Evolutionary conservation across 2,888 invertebrate genomes (phyloP), one percentile per base, ranked within the genome.

Genomic region (Anthrax anthrax): DNA sequence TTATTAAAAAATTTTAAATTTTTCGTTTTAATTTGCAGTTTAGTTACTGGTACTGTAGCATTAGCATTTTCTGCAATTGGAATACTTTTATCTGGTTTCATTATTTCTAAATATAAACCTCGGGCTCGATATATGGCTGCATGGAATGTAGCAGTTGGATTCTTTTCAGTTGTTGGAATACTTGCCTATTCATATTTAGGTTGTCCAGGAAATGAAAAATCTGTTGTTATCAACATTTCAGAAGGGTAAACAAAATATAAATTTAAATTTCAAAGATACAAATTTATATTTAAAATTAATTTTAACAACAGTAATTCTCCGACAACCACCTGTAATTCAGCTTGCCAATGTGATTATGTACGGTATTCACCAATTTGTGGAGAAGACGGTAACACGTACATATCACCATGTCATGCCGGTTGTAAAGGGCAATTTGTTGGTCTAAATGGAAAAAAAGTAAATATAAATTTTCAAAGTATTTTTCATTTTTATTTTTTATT

Each of bases 371-470:
- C 84, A 0, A 80, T 85, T 0, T 84, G 84, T 58, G 76, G 78
- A 5, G 72, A 75, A 51, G 75, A 76, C 50, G 74, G 75, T 1
- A 72, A 75, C 53, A 80, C 80, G 3, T 86, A 77, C 59, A 85
- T 84, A 55, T 84, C 84, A 0, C 80, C 86, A 6, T 87, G 87
- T 59, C 83, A 84, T 60, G 86, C 86, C 18, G 86, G 87, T 6
- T 86, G 85, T 59, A 72, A 65, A 43, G 63, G 64, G 19, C 64
- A 70, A 51, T 59, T 65, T 37, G 58, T 60, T 10, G 58, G 59
- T 0, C 19, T 56, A 4, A 70, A 71, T 52, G 72, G 72, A 34
- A 63, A 64, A 27, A 72, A 71, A 64, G 69, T 74, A 39, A 34
- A 34, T 34, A 34, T 34, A 4, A 34, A 10, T 34, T 13, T 34